Base-by-base conservation (phyloP, 2,797 vertebrate species). In the Natrix natrix region DNA sequence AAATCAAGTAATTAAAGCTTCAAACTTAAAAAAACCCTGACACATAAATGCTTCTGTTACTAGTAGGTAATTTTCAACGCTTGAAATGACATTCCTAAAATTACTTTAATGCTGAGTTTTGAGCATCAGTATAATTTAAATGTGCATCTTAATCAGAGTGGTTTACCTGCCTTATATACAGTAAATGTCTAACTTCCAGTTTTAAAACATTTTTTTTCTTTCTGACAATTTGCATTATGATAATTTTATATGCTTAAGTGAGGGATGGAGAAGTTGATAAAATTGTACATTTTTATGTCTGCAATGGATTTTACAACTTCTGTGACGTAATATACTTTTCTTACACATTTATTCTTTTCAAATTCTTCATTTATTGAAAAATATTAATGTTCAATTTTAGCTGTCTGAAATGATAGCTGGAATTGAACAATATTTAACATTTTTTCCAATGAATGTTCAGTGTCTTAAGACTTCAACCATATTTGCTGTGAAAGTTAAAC, bases 11-110 rank as follows among this genome's bases (percentile, higher is more conserved):
- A 91, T 91, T 63, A 26, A 83, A 52, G 52, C 14, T 93, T 89
- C 37, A 83, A 48, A 83, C 37, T 24, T 24, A 83, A 83, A 74
- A 52, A 24, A 57, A n/a, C 55, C 26, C 89, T 28, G 87, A 3
- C 11, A 95, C 59, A 93, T 28, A 88, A 32, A 0, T n/a, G 90
- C n/a, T 89, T 60, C 48, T 16, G 57, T 91, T 91, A 89, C 88
- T 28, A 86, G 69, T 63, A 55, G 5, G 37, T 91, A 93, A 91
- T 95, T 94, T 94, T 13, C 60, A 87, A 87, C 95, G 93, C 57
- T 92, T 86, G 1, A 93, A 92, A 91, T 1, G 13, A 93, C 54
- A 91, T 91, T 37, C 83, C 89, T 96, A 93, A 94, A 95, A 93
- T 93, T 88, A 86, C 54, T 94, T 92, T 89, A 94, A 69, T 66